These are phyloP conservation scores for Drosophila subobscura DNA, from an alignment of 1,140 invertebrate genomes.

Conservation along the genomic window DNA sequence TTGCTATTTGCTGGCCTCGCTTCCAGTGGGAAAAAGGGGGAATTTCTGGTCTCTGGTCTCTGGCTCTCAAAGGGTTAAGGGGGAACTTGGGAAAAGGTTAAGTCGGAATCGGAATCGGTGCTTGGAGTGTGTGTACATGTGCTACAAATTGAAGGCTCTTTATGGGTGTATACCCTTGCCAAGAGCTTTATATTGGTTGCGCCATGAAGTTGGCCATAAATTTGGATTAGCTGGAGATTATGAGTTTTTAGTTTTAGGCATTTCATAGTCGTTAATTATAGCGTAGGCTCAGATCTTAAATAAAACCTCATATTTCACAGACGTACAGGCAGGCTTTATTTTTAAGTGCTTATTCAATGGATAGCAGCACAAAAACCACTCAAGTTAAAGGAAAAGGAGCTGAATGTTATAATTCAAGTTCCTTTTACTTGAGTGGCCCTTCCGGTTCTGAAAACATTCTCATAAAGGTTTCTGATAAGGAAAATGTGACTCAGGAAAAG, in stretches of 20 bases:
- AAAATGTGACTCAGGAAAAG: too few relatives aligned
- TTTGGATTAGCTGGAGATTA: slow-evolving; percentile 1
- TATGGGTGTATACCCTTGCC: slow-evolving; percentile 19
- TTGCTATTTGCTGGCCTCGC: slow-evolving; percentile 56
- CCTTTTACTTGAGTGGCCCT: too few relatives aligned
- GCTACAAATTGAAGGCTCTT: slow-evolving; percentile 54
- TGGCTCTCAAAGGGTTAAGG: slow-evolving; percentile 12
- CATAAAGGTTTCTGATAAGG: too few relatives aligned
- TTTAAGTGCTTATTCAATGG: too few relatives aligned
- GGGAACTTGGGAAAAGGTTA: slow-evolving; percentile 39
- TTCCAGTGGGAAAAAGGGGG: slow-evolving; percentile 8
- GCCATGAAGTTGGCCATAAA: background rate
- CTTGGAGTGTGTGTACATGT: slow-evolving; percentile 32
- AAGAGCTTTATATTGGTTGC: background rate
- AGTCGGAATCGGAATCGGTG: slow-evolving; percentile 5
- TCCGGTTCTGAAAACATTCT: too few relatives aligned
- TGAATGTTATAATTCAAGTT: too few relatives aligned
- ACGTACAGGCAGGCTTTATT: too few relatives aligned
- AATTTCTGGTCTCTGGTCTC: slow-evolving; percentile 8
- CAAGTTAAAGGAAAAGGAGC: too few relatives aligned
- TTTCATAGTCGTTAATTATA: slow-evolving; percentile 1
- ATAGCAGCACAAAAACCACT: too few relatives aligned
- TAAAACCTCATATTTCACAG: too few relatives aligned
- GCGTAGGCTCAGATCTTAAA: too few relatives aligned
- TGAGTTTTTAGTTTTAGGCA: background rate